A percentile compares a stretch with the other conserved stretches of the same genome.
These are phyloP conservation scores for Vimba vimba DNA, from an alignment of 2,113 vertebrate genomes.

Conservation along the genomic window DNA sequence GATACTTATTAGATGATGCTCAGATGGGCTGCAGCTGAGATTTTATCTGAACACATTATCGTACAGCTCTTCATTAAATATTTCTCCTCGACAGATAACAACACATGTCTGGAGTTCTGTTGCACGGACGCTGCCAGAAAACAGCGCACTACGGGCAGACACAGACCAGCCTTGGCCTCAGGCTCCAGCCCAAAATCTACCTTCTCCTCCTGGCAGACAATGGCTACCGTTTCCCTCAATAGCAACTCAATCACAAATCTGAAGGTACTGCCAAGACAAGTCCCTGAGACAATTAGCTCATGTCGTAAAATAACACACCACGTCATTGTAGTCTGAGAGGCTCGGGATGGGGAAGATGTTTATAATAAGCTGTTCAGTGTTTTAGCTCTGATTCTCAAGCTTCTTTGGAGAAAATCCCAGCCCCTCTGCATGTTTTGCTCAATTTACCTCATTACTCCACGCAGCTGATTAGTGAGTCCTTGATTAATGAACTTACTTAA, in stretches of 20 bases:
- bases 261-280: slow-evolving; percentile 62
- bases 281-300: slow-evolving; percentile 75
- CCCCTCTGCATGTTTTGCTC: slow-evolving; percentile 33
- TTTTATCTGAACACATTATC: slow-evolving; percentile 41
- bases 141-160: slow-evolving; percentile 32
- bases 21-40: slow-evolving; percentile 22
- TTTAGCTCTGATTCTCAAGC: slow-evolving; percentile 2
- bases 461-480: slow-evolving; percentile 18
- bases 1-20: slow-evolving; percentile 37
- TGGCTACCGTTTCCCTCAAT: slow-evolving; percentile 68
- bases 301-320: slow-evolving; percentile 70
- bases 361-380: slow-evolving; percentile 23
- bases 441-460: slow-evolving; percentile 39
- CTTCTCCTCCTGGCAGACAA: slow-evolving; percentile 63
- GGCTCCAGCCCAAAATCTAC: slow-evolving; percentile 51
- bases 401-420: slow-evolving; percentile 29
- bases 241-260: slow-evolving; percentile 66
- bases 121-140: slow-evolving; percentile 22
- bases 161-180: slow-evolving; percentile 39
- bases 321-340: slow-evolving; percentile 62
- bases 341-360: slow-evolving; percentile 35
- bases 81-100: slow-evolving; percentile 18
- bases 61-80: slow-evolving; percentile 7
- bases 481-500: slow-evolving; percentile 45
- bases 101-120: slow-evolving; percentile 21